phyloP scores from a whole-genome alignment of 2,888 invertebrate species.

The Colostygia pectinataria region DNA sequence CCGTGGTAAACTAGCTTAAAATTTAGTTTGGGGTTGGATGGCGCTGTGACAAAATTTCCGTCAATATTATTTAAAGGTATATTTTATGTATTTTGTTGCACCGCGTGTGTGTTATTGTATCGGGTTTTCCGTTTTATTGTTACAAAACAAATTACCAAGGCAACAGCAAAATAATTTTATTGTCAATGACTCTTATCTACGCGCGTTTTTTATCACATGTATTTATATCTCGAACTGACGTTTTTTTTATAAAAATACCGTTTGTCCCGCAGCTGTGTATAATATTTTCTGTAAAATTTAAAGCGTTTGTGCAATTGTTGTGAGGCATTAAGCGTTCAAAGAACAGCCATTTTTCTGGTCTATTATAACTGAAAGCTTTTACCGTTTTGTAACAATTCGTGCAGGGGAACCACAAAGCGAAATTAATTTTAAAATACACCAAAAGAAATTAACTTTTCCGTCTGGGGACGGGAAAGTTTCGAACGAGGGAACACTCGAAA shows the following conservation, averaged over 20 bases:
- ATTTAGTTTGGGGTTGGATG: too few species aligned
- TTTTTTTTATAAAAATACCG: conserved; percentile 2
- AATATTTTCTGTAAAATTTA: conserved; percentile 13
- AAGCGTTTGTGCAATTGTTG: conserved; percentile 41
- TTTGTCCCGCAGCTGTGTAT: background rate
- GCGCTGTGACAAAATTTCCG: too few species aligned
- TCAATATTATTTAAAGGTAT: too few species aligned
- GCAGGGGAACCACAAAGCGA: conserved; percentile 76
- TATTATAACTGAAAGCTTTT: conserved; percentile 70
- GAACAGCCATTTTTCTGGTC: conserved; percentile 59
- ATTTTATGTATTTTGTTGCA: conserved; percentile 1
- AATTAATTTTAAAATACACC: conserved; percentile 82
- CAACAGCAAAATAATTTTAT: conserved; percentile 5
- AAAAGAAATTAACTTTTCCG: conserved; percentile 81
- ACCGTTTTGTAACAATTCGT: conserved; percentile 69
- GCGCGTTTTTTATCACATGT: background rate
- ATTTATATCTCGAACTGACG: background rate
- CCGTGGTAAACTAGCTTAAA: too few species aligned
- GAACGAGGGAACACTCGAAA: conserved; percentile 67
- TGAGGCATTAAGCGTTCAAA: conserved; percentile 58
- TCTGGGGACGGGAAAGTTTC: conserved; percentile 70
- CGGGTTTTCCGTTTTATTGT: conserved; percentile 1
- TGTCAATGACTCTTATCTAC: background rate
- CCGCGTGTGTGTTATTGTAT: conserved; percentile 14
- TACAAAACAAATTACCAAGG: conserved; percentile 6